Base-by-base conservation (phyloP, 2,113 vertebrate genomes). In the Leucoraja erinaceus region DNA sequence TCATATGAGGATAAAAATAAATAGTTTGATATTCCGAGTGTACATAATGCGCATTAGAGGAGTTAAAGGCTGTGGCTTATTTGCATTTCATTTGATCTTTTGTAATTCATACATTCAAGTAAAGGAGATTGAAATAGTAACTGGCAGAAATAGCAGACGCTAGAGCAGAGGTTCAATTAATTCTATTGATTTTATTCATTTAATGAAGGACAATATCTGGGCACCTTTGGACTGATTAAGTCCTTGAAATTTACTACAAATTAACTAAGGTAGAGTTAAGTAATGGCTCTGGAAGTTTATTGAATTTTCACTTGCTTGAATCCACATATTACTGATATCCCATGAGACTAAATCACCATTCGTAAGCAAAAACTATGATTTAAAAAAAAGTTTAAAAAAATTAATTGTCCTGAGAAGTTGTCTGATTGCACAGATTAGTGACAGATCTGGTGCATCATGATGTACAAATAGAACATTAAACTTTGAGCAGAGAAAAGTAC, bases 131-230 rank as follows among this genome's bases (percentile, higher is more conserved):
- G n/a, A 90, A 91, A 70, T 91, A 72, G 25, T 54, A 91, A 33
- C 33, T 25, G 33, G 14, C 9, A 25, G 16, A 47, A n/a, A 91
- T 6, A 12, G 5, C 22, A 22, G 9, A 10, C 66, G 70, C 7
- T 20, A 91, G 6, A 91, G 16, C 38, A 47, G 66, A 38, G 72
- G 12, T 47, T 47, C 56, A 38, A 11, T 70, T 91, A 12, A 47
- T 91, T 91, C 56, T 70, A 11, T 70, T 91, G 22, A 47, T 91
- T 91, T 38, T 47, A 91, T 47, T 20, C 33, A 91, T 90, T 90
- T 33, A 20, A 72, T 22, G 59, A 66, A 66, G 61, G 61, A 61
- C 14, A 18, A 88, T 66, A 33, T 88, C n/a, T 88, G 84, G n/a
- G 18, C n/a, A 66, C 14, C 38, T 31, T 61, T 63, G 1, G 9